A percentile compares a stretch with the other conserved stretches of the same genome.
Conservation (phyloP, 2,888 invertebrate species). For the Lissocephala sabroskyi region DNA sequence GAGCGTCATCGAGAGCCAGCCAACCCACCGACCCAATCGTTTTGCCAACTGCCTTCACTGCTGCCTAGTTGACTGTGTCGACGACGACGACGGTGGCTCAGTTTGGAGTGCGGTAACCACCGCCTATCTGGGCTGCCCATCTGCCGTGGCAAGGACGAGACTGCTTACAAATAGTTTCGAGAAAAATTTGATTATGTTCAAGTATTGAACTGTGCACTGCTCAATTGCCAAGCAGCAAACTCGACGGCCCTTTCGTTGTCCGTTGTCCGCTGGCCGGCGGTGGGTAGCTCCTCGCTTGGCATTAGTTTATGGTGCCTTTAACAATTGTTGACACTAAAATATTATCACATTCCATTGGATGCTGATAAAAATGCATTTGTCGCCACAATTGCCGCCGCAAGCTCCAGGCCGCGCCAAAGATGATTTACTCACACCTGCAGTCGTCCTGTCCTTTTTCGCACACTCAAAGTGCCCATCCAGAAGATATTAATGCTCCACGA, state of each 20-base stretch:
- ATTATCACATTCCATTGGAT: conserved; percentile 68
- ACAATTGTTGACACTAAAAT: conserved; percentile 70
- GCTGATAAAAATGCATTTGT: conserved; percentile 66
- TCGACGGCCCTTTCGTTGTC: no score
- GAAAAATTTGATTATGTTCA: conserved; percentile 57
- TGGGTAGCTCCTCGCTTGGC: conserved; percentile 32
- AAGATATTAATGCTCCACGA: conserved; percentile 62
- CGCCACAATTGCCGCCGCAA: conserved; percentile 59
- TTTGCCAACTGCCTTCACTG: conserved; percentile 39
- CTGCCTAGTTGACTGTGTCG: conserved; percentile 52
- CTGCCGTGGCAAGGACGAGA: no score
- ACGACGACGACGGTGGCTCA: conserved; percentile 25
- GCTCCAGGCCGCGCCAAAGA: conserved; percentile 24
- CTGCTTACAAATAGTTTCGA: conserved; percentile 21
- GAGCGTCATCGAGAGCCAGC: conserved; percentile 21
- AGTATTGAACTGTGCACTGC: conserved; percentile 48
- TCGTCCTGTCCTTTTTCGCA: conserved; percentile 59
- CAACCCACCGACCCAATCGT: no score
- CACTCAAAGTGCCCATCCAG: conserved; percentile 42
- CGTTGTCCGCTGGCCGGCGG: conserved; percentile 12
- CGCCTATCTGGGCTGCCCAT: conserved; percentile 34
- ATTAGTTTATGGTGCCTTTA: conserved; percentile 69
- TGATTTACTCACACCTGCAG: conserved; percentile 66
- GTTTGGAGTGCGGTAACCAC: conserved; percentile 12
- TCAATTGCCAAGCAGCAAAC: no score